Conservation (phyloP, 2,888 invertebrate genomes). For the Parnassius mnemosyne region DNA sequence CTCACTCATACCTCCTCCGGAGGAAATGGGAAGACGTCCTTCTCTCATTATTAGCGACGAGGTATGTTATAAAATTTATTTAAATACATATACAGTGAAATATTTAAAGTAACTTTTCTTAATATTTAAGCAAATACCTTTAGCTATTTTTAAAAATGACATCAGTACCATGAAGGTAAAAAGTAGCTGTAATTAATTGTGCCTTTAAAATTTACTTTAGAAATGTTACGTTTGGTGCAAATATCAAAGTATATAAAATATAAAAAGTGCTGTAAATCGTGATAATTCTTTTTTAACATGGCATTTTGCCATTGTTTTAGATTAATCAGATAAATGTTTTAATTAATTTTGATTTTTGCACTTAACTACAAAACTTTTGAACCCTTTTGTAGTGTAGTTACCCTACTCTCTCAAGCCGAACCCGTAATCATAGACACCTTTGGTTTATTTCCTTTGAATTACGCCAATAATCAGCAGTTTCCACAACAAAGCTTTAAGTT, state of each 20-base stretch:
- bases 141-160: constrained; percentile 40
- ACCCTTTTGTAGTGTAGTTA: constrained; percentile 49
- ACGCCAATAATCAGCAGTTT: constrained; percentile 55
- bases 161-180: constrained; percentile 57
- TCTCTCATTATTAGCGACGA: constrained; percentile 96
- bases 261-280: background rate
- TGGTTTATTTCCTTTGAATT: constrained; percentile 50
- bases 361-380: constrained; percentile 30
- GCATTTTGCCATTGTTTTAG: background rate
- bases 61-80: constrained; percentile 81
- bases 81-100: constrained; percentile 20
- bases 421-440: constrained; percentile 69
- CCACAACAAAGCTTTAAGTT: constrained; percentile 59
- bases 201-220: constrained; percentile 50
- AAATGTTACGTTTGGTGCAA: constrained; percentile 31
- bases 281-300: background rate
- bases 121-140: constrained; percentile 27
- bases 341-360: constrained; percentile 24
- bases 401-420: constrained; percentile 78
- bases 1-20: constrained; percentile 93
- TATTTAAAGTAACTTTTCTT: constrained; percentile 26
- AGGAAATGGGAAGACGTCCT: constrained; percentile 91
- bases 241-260: constrained; percentile 15
- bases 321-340: background rate
- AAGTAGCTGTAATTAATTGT: constrained; percentile 43